Percentiles rank a stretch among this genome's conserved stretches.
Conservation (phyloP, 2,797 vertebrate genomes). For the Chelonia mydas region DNA sequence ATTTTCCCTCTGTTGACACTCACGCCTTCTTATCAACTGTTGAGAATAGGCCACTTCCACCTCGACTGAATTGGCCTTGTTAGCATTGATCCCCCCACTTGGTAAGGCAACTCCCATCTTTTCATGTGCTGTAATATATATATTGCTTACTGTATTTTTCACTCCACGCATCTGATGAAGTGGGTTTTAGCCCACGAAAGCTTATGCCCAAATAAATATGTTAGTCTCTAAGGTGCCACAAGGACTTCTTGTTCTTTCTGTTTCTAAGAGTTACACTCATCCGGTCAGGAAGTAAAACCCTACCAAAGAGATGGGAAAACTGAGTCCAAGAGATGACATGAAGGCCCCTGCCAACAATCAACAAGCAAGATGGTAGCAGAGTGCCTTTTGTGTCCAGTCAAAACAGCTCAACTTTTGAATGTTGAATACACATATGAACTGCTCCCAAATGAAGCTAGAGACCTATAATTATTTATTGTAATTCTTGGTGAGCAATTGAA, state of each 20-base stretch:
- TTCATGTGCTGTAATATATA: too few species aligned
- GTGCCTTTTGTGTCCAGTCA: slow-evolving; percentile 25
- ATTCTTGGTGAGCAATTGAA: slow-evolving; percentile 53
- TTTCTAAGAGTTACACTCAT: background rate
- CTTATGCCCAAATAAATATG: too few species aligned
- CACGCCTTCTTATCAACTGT: too few species aligned
- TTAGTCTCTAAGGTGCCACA: too few species aligned
- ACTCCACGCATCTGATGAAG: too few species aligned
- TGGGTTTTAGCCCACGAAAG: too few species aligned
- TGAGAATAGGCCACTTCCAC: too few species aligned
- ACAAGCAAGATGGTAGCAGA: slow-evolving; percentile 32
- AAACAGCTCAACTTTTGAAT: slow-evolving; percentile 47
- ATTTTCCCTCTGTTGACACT: too few species aligned
- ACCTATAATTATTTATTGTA: slow-evolving; percentile 61
- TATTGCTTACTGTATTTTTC: too few species aligned
- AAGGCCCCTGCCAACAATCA: background rate
- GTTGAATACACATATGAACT: slow-evolving; percentile 55
- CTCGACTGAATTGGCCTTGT: too few species aligned
- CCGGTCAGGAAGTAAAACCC: background rate
- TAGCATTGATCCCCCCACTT: too few species aligned
- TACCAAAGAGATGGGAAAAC: background rate
- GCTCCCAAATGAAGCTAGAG: slow-evolving; percentile 60
- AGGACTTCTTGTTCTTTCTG: background rate
- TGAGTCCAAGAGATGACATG: background rate
- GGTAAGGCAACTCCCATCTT: too few species aligned